Conservation (phyloP, 1,140 invertebrate genomes). For the Eupristina koningsbergeri region DNA sequence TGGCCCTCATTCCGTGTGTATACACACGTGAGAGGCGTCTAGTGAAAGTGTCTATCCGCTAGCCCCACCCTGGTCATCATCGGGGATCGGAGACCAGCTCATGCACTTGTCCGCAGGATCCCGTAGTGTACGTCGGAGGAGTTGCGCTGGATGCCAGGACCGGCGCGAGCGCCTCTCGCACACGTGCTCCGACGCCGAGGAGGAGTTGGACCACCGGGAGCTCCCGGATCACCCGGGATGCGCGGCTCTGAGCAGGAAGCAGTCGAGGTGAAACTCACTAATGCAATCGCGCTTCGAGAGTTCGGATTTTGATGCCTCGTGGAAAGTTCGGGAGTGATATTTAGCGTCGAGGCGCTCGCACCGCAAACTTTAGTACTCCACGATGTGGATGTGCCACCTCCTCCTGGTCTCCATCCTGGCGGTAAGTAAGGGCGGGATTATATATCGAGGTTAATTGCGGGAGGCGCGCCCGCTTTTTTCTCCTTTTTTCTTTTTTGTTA, state of each 20-base stretch:
- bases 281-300: conserved; percentile 42
- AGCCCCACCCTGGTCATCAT: conserved; percentile 57
- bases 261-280: conserved; percentile 36
- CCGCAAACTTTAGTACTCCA: not conserved
- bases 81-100: conserved; percentile 38
- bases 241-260: too few species aligned
- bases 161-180: not conserved
- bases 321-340: conserved; percentile 24
- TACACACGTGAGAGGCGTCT: conserved; percentile 6
- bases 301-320: conserved; percentile 7
- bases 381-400: conserved; percentile 23
- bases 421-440: not conserved
- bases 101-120: conserved; percentile 13
- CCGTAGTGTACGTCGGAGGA: conserved; percentile 53
- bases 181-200: not conserved
- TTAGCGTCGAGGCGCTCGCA: not conserved
- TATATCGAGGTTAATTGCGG: not conserved
- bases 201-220: too few species aligned
- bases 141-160: not conserved
- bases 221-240: too few species aligned
- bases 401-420: conserved; percentile 10
- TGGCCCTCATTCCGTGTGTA: not conserved
- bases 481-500: not conserved
- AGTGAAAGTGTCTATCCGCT: conserved; percentile 65
- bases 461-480: not conserved